Conservation (phyloP, 2,797 vertebrate genomes). For the Mormyrus hasselquistii region DNA sequence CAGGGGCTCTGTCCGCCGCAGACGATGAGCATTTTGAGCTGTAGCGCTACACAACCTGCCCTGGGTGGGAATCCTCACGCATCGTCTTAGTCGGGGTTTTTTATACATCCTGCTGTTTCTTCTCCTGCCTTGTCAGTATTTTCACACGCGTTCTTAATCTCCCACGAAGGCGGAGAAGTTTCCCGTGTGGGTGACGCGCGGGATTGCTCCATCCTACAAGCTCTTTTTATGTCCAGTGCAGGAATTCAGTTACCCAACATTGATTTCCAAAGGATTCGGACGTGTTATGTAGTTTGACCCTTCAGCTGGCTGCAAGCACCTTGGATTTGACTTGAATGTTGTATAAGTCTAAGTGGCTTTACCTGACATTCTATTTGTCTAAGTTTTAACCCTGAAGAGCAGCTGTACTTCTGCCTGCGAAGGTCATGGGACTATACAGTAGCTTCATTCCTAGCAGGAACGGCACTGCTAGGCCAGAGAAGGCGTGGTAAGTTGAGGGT, state of each 20-base stretch:
- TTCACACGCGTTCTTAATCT: not conserved
- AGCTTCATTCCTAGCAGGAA: not conserved
- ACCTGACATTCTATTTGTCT: not conserved
- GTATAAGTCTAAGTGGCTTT: not conserved
- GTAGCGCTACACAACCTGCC: not conserved
- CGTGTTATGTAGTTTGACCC: not conserved
- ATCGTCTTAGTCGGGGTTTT: not conserved
- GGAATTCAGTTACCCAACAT: not conserved
- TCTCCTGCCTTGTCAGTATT: not conserved
- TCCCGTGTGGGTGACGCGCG: not conserved
- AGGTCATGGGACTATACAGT: not conserved
- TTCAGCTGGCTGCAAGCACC: not conserved
- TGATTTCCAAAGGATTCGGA: not conserved
- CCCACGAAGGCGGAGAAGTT: not conserved
- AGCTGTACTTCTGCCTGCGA: not conserved
- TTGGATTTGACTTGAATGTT: not conserved
- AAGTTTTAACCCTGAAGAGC: not conserved
- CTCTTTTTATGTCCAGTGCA: not conserved
- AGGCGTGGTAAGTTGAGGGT: not conserved
- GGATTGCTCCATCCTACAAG: not conserved
- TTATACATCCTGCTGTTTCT: not conserved
- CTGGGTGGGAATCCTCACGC: not conserved
- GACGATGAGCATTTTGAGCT: not conserved
- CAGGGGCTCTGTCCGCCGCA: not conserved
- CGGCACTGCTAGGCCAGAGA: not conserved